Percentiles rank a stretch among this genome's conserved stretches.
phyloP scores from a whole-genome alignment of 2,113 vertebrate species.

The Lampris megalopsis region DNA sequence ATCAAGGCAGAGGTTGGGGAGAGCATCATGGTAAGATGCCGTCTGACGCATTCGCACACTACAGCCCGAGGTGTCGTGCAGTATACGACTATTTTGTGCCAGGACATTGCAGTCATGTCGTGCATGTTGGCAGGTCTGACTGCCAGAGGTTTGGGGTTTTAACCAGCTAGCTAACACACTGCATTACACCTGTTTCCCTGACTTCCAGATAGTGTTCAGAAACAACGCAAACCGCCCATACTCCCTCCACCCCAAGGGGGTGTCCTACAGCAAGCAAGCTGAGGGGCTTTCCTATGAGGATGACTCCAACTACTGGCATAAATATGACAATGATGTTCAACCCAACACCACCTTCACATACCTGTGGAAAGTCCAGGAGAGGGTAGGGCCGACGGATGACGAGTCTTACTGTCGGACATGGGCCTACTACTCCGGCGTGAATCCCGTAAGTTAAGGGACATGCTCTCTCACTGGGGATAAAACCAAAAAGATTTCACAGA shows the following conservation, averaged over 20 bases:
- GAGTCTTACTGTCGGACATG: constrained; percentile 89
- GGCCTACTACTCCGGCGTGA: constrained; percentile 94
- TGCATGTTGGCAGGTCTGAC: too few species aligned
- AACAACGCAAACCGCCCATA: constrained; percentile 91
- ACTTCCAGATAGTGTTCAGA: constrained; percentile 89
- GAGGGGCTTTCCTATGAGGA: constrained; percentile 88
- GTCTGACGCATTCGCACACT: neutral
- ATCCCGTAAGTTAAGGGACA: constrained; percentile 84
- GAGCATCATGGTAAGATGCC: constrained; percentile 86
- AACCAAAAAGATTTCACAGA: too few species aligned
- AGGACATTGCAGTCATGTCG: too few species aligned
- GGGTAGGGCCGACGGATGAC: constrained; percentile 79
- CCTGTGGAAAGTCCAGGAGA: constrained; percentile 85
- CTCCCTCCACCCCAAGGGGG: constrained; percentile 93
- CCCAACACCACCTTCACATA: constrained; percentile 90
- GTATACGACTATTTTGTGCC: too few species aligned
- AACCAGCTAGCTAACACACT: too few species aligned
- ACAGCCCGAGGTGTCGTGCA: neutral
- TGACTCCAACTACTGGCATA: constrained; percentile 87
- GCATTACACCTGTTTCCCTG: neutral
- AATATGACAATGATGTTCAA: constrained; percentile 86
- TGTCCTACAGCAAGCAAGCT: constrained; percentile 73
- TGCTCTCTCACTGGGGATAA: neutral
- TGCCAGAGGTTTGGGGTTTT: too few species aligned
- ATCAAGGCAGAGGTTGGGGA: constrained; percentile 93